These are phyloP conservation scores for Aphelocoma coerulescens DNA, from an alignment of 2,113 vertebrate species.

Conservation along the genomic window DNA sequence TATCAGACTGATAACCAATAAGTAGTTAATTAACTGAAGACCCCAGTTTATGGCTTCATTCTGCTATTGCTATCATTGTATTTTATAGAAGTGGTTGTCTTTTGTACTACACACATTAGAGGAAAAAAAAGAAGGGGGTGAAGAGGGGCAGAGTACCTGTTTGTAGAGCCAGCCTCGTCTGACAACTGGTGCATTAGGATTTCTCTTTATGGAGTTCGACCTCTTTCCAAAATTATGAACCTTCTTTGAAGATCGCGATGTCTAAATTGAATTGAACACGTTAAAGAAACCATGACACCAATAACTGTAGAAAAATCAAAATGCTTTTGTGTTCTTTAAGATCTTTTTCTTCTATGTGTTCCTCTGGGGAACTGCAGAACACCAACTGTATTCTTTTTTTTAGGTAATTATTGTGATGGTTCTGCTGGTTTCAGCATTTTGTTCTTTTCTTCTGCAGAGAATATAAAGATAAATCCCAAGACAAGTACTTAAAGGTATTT, in stretches of 20 bases:
- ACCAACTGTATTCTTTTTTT: not conserved
- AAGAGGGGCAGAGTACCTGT: slow-evolving; percentile 77
- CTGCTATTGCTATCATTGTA: not conserved
- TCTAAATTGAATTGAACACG: slow-evolving; percentile 71
- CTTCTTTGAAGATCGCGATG: slow-evolving; percentile 92
- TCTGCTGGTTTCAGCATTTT: slow-evolving; percentile 30
- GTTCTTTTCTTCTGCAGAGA: not conserved
- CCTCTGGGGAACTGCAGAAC: not conserved
- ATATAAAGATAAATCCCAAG: slow-evolving; percentile 1
- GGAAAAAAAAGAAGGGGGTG: accelerated
- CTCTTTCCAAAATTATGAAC: slow-evolving; percentile 97
- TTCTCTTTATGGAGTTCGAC: slow-evolving; percentile 96
- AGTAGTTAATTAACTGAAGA: not conserved
- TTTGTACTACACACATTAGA: not conserved
- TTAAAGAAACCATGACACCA: slow-evolving; percentile 23
- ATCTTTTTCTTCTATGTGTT: not conserved
- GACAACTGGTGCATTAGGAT: slow-evolving; percentile 89
- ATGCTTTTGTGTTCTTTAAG: not conserved
- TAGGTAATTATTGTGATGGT: not conserved
- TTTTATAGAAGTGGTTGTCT: not conserved
- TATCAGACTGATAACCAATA: not conserved
- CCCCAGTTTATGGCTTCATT: not conserved
- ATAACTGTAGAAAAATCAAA: not conserved
- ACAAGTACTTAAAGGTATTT: not conserved
- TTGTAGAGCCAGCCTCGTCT: slow-evolving; percentile 97